Evolutionary conservation across 2,797 vertebrate genomes (phyloP).

Genomic region (Anomalospiza imberbis): DNA sequence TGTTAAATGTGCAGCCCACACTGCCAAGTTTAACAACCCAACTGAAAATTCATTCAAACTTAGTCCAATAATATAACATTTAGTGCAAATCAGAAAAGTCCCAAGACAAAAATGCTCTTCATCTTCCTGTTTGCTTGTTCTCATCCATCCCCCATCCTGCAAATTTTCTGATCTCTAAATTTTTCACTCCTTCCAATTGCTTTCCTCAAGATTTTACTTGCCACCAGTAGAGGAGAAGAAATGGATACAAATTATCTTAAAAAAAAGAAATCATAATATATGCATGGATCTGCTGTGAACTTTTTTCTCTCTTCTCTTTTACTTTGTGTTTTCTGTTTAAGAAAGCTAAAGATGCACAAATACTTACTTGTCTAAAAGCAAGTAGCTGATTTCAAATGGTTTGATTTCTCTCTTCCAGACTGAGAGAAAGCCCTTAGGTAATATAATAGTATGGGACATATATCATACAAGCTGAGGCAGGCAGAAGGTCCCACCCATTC

Average conservation of each 20-base stretch:
- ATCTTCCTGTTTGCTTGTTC: background rate
- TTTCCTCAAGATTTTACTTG: background rate
- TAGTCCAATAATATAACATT: background rate
- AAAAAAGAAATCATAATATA: background rate
- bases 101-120: background rate
- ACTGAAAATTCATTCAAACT: slow-evolving; percentile 17
- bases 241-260: background rate
- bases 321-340: background rate
- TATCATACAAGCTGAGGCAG: slow-evolving; percentile 51
- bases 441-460: slow-evolving; percentile 28
- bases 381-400: slow-evolving; percentile 12
- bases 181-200: background rate
- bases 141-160: background rate
- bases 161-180: background rate
- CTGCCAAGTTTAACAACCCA: background rate
- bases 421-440: slow-evolving; percentile 37
- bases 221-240: background rate
- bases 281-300: background rate
- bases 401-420: background rate
- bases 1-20: background rate
- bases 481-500: slow-evolving; percentile 46
- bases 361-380: background rate
- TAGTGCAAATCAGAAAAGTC: background rate
- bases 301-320: background rate
- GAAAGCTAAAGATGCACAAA: background rate